Evolutionary conservation across 2,113 vertebrate genomes (phyloP), one percentile per base, ranked within the genome.

Genomic region (Rhinolophus sinicus): DNA sequence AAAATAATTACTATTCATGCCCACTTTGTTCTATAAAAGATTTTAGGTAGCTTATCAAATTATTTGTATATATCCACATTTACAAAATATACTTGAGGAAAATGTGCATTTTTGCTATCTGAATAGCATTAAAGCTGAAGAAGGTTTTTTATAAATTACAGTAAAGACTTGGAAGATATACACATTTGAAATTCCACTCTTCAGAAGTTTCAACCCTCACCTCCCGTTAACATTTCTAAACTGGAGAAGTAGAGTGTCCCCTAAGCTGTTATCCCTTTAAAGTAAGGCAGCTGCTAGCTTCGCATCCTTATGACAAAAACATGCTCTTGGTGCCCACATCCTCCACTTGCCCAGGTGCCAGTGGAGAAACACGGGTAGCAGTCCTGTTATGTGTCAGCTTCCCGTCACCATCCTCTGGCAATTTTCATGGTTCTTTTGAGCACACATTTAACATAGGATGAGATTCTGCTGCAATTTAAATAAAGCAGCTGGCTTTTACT

Each of bases 341-440:
- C 33, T 73, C 19, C 2, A 35, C 9, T 8, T 30, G 26, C 54
- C 84, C 47, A 33, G 64, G 70, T 0, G 4, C 5, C 5, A 1
- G 1, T 0, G 4, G 35, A 67, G 26, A 18, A 44, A 33, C n/a
- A 16, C 0, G 8, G 26, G 28, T 8, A 15, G 21, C 0, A 44
- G 28, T 18, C 50, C 14, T 15, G 14, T 44, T 56, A 40, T 0
- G 3, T 6, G 0, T 50, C 16, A 5, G 30, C 35, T 12, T n/a
- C 30, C 56, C 47, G n/a, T 73, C 30, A 80, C 47, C 56, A 11
- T 56, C 30, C 30, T 56, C 8, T 24, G 30, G 28, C 4, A 44
- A n/a, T 5, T 33, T 6, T 35, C 11, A 76, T 9, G 47, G 38
- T 15, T 88, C 33, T 78, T 40, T 35, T 10, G 5, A 30, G 9